These are phyloP conservation scores for Tryphoninae sp. DNA, from an alignment of 2,888 invertebrate genomes.

Conservation along the genomic window DNA sequence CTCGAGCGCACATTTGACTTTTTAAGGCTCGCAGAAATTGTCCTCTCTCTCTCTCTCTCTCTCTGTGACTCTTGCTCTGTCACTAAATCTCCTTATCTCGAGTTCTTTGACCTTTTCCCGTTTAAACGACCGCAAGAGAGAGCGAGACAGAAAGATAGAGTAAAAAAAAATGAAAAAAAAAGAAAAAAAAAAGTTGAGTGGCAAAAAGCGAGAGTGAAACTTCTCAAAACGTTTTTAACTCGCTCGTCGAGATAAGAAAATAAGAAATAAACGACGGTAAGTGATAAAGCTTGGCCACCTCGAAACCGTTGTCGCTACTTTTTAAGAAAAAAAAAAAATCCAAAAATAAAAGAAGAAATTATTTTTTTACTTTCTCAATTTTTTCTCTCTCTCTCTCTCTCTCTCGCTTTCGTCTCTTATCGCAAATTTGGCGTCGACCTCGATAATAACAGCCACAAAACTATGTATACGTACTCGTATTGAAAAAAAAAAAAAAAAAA, in stretches of 20 bases:
- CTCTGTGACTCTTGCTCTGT: neutral
- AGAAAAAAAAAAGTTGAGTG: neutral
- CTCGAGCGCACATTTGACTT: slow-evolving; percentile 69
- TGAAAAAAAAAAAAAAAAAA: neutral
- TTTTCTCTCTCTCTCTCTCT: too few species aligned
- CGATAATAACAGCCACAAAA: neutral
- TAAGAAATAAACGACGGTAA: slow-evolving; percentile 19
- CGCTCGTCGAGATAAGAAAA: slow-evolving; percentile 31
- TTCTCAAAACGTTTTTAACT: slow-evolving; percentile 30
- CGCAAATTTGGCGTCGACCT: neutral
- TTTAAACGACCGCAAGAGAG: slow-evolving; percentile 17
- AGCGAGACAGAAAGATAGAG: neutral
- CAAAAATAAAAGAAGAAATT: neutral
- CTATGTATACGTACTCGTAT: neutral
- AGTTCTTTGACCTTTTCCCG: slow-evolving; percentile 48
- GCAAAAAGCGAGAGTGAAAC: slow-evolving; percentile 5
- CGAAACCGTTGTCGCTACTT: neutral
- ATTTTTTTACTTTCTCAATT: neutral
- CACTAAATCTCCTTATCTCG: slow-evolving; percentile 41
- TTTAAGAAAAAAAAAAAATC: too few species aligned
- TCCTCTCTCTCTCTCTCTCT: neutral
- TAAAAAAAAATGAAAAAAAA: neutral
- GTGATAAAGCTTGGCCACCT: slow-evolving; percentile 21
- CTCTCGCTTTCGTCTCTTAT: neutral
- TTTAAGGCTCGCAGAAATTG: slow-evolving; percentile 60